Evolutionary conservation across 2,888 invertebrate genomes (phyloP), one percentile per base, ranked within the genome.

Genomic region (Plagodis pulveraria): DNA sequence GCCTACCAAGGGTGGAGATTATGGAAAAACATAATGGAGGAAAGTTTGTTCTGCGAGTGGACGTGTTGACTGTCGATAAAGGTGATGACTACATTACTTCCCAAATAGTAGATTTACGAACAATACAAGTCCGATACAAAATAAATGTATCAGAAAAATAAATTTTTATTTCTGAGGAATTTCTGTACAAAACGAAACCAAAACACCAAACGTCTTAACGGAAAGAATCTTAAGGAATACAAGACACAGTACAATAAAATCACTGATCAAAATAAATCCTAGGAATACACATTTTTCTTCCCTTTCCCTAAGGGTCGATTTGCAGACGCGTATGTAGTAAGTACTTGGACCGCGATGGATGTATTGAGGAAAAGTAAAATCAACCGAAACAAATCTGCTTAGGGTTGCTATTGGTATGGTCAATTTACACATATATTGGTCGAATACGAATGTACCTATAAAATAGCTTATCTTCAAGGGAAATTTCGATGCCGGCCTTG

Each of bases 241-340:
- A 38, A 48, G 38, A 36, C 33, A 50, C 22, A 22, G 22, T 12
- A 35, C 48, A 42, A 45, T 56, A 45, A 50, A 56, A 56, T 50
- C 44, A 32, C 44, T 11, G 22, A 32, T 22, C 22, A 22, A 22
- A 56, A 51, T 42, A 50, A 56, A 54, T 61, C 62, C 55, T 59
- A 40, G 59, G 55, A 57, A 57, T 59, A 59, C 35, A 44, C 51
- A 42, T 57, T 52, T 59, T 66, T 57, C 63, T 59, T 66, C 59
- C 66, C 57, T 51, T 45, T 57, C 52, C 40, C 40, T 40, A 40
- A 40, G 10, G 40, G 40, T 5, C 40, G 5, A 40, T 40, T 40
- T 40, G 10, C 40, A 10, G 10, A 9, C 40, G 10, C 40, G 10
- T 40, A 40, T 40, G 40, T 40, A 40, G 9, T 40, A 10, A 10